Base-by-base conservation (phyloP, 2,797 vertebrate species). In the Pitangus sulphuratus region DNA sequence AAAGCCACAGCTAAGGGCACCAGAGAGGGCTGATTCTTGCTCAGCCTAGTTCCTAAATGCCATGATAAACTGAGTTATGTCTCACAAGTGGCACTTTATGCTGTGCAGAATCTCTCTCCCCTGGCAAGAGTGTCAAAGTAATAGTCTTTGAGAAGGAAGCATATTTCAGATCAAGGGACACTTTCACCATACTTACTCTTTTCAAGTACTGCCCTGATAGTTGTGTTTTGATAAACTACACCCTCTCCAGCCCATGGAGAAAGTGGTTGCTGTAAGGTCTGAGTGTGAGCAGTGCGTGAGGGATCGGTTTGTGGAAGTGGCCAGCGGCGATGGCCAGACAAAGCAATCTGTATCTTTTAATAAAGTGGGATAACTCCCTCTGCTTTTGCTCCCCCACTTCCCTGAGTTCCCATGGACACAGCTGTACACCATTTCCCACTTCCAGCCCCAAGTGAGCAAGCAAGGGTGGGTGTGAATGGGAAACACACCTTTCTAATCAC, bases 401-500 rank as follows among this genome's bases (percentile, higher is more conserved):
- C 48, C 81, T 64, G 39, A 44, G 37, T 84, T 95, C 74, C 83
- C 89, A 57, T 68, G 90, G 82, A 61, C 5, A 17, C 37, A 47
- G 44, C 0, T 82, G 66, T 82, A 42, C 4, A 2, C 66, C 1
- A 3, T 25, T 37, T 90, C 44, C 2, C 4, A 60, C 57, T 86
- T 90, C 39, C 83, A 92, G 75, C 44, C 66, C 58, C 3, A 2
- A 82, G 45, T 25, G 8, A 96, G 70, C 15, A 19, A 82, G 71
- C 68, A 57, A 69, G 95, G 92, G 94, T 93, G 93, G 68, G 30
- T 66, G 75, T 3, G 9, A 53, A 61, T 87, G 94, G 90, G 81
- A 95, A 96, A 87, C 72, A 78, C 92, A 97, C 94, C 96, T 97
- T 96, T 94, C 90, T 95, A 96, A 93, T 94, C 82, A 1, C 75